Base-by-base conservation (phyloP, 2,797 vertebrate genomes). In the Rhinogobio ventralis region DNA sequence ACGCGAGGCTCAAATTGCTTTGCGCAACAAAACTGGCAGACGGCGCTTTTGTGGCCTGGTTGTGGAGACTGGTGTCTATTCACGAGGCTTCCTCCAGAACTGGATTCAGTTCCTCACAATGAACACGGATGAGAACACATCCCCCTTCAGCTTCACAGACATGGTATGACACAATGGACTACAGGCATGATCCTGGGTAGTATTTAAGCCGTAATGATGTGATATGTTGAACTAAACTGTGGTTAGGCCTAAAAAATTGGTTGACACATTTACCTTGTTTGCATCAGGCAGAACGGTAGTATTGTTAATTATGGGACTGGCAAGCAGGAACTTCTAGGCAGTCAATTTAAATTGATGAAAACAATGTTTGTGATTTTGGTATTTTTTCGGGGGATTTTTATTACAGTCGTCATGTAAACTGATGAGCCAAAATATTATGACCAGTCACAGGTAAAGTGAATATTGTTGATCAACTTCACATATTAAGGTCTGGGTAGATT, bases 81-180 rank as follows among this genome's bases (percentile, higher is more conserved):
- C 97, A 11, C 92, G 87, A 25, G 97, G 97, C 33, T 95, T 99
- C 80, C 86, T 93, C 51, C 91, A 92, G 87, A 99, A 99, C 94
- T 99, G 98, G 98, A 89, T 90, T 2, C 95, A 97, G 89, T 99
- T 99, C 92, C 91, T 97, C 90, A 96, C 93, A 83, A 95, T 97
- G 94, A 89, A 87, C 60, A 64, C 79, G 19, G 53, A 79, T n/a
- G 62, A 51, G 14, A 53, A 72, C 2, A 11, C 19, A 57, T 64
- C 78, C 62, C 67, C 77, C 79, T 89, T 19, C 14, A 74, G 33
- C 33, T 81, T 87, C 87, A 88, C 91, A 53, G 90, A 94, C 82
- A 78, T 82, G 28, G 87, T 88, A 51, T 88, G 83, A 88, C 39
- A 66, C 28, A 66, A 67, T 25, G 14, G 45, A 66, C 57, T 17